Evolutionary conservation across 2,888 invertebrate species (phyloP), one percentile per base, ranked within the genome.

Genomic region (Pardosa pseudoannulata): DNA sequence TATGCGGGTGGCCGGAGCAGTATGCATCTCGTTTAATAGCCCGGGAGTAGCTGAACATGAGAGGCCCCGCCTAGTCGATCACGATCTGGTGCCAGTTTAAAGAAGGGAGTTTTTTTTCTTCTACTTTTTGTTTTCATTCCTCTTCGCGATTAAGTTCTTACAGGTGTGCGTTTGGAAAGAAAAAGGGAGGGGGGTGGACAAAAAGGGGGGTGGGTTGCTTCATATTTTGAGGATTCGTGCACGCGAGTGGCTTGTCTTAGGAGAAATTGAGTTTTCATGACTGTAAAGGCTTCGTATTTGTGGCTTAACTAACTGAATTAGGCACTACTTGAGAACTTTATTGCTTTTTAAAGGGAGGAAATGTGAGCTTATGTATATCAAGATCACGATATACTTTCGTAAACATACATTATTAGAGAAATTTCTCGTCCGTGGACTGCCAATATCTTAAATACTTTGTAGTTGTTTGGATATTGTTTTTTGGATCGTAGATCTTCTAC

Each of bases 41-140:
- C 72, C 83, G 73, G 83, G 83, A 85, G 83, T 85, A 73, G 81
- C 70, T 32, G 78, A 85, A 79, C 83, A 85, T 85, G 83, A 85
- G 65, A 50, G 70, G 72, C 71, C 71, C 76, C 82, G 76, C 82
- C 82, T 64, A 27, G 5, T 36, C 7, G 32, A 39, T 78, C 83
- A 85, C 83, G 83, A 83, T 41, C 36, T 56, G 36, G 73, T 73
- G 29, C 19, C 73, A 19, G 41, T 32, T 50, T 23, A 1, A 23
- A 23, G 36, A 9, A 5, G 36, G 9, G n/a, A n/a, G n/a, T n/a
- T n/a, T n/a, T n/a, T n/a, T 41, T 79, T 71, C n/a, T 78, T 70
- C 23, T 50, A 9, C 9, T 72, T 32, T 23, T 7, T 31, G 29
- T 39, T 65, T 29, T 28, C 32, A 13, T 29, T 65, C 62, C 16